phyloP scores from a whole-genome alignment of 2,888 invertebrate species.

The Entomobrya proxima region DNA sequence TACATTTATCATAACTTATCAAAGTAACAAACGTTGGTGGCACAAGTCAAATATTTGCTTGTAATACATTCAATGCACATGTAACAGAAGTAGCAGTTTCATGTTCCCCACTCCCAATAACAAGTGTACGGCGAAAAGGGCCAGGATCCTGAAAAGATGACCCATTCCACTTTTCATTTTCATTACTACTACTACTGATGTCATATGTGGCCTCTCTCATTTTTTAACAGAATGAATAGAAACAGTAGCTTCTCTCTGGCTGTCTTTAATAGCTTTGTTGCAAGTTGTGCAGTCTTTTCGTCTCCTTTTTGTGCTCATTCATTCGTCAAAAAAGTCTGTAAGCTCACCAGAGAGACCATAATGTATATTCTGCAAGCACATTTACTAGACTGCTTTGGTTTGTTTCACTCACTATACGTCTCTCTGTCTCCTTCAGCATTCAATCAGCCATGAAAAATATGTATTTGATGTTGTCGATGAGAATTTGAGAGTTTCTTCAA shows the following conservation, averaged over 20 bases:
- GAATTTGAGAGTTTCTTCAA: conserved; percentile 64
- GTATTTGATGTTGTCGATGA: conserved; percentile 68
- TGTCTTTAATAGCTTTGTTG: not conserved
- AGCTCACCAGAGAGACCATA: conserved; percentile 17
- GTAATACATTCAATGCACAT: not conserved
- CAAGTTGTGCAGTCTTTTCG: not conserved
- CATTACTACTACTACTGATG: not conserved
- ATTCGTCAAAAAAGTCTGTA: not conserved
- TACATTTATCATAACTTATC: not conserved
- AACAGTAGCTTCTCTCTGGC: not conserved
- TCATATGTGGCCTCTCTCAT: conserved; percentile 6
- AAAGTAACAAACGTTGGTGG: not conserved
- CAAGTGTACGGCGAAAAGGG: not conserved
- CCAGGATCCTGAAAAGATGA: not conserved
- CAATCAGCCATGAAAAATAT: conserved; percentile 69
- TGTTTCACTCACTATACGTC: not conserved
- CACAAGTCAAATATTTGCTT: conserved; percentile 23
- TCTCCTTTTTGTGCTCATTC: conserved; percentile 11
- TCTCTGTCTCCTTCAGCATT: conserved; percentile 50
- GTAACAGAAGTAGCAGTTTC: not conserved
- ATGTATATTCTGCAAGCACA: not conserved
- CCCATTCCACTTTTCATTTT: not conserved
- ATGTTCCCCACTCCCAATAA: not conserved
- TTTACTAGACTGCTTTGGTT: too few relatives aligned
- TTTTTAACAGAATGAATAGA: not conserved